These are phyloP conservation scores for Diabrotica balteata DNA, from an alignment of 2,888 invertebrate genomes.

Conservation along the genomic window DNA sequence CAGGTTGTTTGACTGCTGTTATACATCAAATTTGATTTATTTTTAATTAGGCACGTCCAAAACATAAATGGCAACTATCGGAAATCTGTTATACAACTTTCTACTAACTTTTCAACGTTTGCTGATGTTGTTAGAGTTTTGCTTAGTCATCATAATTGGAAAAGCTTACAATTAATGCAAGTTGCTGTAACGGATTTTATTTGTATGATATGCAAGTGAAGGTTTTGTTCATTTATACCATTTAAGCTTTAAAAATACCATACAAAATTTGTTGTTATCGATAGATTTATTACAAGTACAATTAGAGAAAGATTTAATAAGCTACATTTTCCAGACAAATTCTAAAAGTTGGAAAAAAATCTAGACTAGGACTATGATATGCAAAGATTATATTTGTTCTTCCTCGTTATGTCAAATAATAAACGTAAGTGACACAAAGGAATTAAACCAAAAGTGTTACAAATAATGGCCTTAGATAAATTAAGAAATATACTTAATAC, in stretches of 20 bases:
- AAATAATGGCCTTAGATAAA: too few species aligned
- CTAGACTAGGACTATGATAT: background rate
- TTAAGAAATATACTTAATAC: too few species aligned
- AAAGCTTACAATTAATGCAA: slow-evolving; percentile 19
- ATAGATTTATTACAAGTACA: too few species aligned
- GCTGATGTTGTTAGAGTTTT: slow-evolving; percentile 13
- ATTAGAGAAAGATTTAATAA: too few species aligned
- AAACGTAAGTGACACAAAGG: too few species aligned
- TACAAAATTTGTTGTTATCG: background rate
- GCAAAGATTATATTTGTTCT: background rate
- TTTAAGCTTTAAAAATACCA: background rate
- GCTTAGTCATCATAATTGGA: slow-evolving; percentile 21
- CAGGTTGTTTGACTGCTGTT: slow-evolving; percentile 38
- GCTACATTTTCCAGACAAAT: too few species aligned
- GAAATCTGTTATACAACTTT: slow-evolving; percentile 30
- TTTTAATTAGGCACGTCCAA: slow-evolving; percentile 49
- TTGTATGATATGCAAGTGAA: background rate
- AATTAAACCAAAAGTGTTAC: too few species aligned
- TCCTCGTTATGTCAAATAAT: too few species aligned
- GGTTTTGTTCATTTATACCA: background rate
- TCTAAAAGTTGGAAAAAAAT: too few species aligned
- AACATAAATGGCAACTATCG: slow-evolving; percentile 45
- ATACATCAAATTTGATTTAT: slow-evolving; percentile 46
- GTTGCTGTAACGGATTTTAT: background rate
- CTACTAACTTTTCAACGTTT: slow-evolving; percentile 19